Conservation (phyloP, 2,888 invertebrate species). For the Drosophila cognata region DNA sequence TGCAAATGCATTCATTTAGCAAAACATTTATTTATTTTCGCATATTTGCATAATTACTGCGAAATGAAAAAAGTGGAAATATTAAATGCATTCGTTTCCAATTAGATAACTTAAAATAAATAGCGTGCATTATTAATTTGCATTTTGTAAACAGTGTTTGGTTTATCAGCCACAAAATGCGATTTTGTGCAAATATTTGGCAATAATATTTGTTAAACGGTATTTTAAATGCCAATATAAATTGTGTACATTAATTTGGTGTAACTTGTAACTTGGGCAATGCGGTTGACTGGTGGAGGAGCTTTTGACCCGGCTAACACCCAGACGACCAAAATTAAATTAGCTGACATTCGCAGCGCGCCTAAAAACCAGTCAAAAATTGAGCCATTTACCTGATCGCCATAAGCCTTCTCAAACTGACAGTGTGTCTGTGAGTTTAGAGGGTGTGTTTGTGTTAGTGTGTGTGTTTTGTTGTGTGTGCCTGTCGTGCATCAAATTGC, state of each 20-base stretch:
- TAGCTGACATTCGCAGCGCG: conserved; percentile 36
- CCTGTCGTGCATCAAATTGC: conserved; percentile 39
- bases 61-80: not conserved
- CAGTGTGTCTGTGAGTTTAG: not conserved
- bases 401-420: conserved; percentile 33
- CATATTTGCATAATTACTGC: conserved; percentile 37
- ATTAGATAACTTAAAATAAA: conserved; percentile 71
- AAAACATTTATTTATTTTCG: conserved; percentile 26
- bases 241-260: conserved; percentile 40
- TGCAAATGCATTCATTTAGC: not conserved
- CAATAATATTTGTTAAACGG: conserved; percentile 35
- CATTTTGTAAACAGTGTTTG: conserved; percentile 48
- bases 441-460: not conserved
- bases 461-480: conserved; percentile 1
- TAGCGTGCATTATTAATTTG: conserved; percentile 67
- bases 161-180: conserved; percentile 2
- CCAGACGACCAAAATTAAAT: conserved; percentile 61
- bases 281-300: not conserved
- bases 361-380: conserved; percentile 13
- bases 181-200: conserved; percentile 62
- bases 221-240: conserved; percentile 12
- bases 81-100: conserved; percentile 38
- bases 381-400: conserved; percentile 53
- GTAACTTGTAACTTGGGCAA: not conserved
- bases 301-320: conserved; percentile 29